Evolutionary conservation across 1,140 invertebrate species (phyloP), one percentile per base, ranked within the genome.

Genomic region (Coelopa frigida): DNA sequence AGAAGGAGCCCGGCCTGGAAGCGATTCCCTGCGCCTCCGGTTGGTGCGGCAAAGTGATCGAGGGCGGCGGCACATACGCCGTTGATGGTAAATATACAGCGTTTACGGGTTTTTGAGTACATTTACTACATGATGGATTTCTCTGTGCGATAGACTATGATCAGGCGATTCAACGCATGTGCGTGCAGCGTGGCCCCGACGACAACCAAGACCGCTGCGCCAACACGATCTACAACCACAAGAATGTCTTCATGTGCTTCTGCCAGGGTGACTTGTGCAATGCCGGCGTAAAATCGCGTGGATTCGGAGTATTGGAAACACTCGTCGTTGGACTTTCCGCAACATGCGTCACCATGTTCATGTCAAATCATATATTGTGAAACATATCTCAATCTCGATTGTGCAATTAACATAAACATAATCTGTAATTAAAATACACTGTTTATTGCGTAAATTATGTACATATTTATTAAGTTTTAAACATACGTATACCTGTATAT

Each of bases 11-110:
- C 40, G 87, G 87, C 5, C 78, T 93, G 1, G 76, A 84, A 51
- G 78, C 82, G 3, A 75, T 83, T 6, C 87, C 88, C 1, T 95
- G 91, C 67, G 85, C 87, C 8, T 91, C 89, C 6, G 89, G 90
- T 22, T 95, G 91, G 91, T 95, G 91, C 61, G 85, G 84, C 7
- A 95, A 94, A 76, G 82, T 89, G 31, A 80, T 92, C 18, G 89
- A 94, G 71, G 85, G 82, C 26, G 78, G 78, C 50, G 80, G 79
- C 62, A 72, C 81, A 37, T 79, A 80, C 48, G 80, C 84, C 70
- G 77, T 80, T 44, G 76, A 78, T 58, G 75, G 74, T 76, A 63
- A 49, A 11, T 41, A 26, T 12, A n/a, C n/a, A 26, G 2, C 3
- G 24, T 33, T 7, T 20, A 47, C n/a, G 23, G 15, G n/a, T n/a